Evolutionary conservation across 2,888 invertebrate genomes (phyloP), one percentile per base, ranked within the genome.

Genomic region (Silvanus unidentatus): DNA sequence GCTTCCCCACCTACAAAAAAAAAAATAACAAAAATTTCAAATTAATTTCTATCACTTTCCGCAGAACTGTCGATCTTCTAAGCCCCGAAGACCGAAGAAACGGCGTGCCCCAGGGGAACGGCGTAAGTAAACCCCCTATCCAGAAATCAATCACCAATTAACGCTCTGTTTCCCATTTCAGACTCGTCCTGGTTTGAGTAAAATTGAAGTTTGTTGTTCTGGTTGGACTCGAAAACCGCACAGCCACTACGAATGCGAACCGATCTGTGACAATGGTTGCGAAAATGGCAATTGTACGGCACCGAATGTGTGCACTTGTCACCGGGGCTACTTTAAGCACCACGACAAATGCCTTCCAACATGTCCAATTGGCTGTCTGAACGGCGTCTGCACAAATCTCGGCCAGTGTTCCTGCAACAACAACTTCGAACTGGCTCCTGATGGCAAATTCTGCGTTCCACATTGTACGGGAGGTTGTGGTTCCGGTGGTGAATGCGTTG

Each of bases 161-260:
- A 8, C 11, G 9, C n/a, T 12, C n/a, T 3, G 10, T 16, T 32
- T 32, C 44, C 32, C 41, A 34, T 65, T 67, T 47, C 68, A 81
- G 81, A 76, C 84, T 1, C 73, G 76, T 1, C 70, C 81, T 4
- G 77, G 79, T 14, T 74, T 80, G 58, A 84, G 83, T 60, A 77
- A 77, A 48, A 80, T 85, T 55, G 75, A 81, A 50, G 75, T 81
- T 15, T 88, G 88, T 63, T 88, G 88, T 62, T 76, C 78, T 0
- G 88, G 87, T 11, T 88, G 82, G 68, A 73, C 75, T 48, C 77
- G 80, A 9, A 80, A 82, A 64, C 71, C 74, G 4, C 76, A 77
- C 63, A 77, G 73, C 2, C 74, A 75, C 60, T 58, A 62, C 43
- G 73, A 75, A 41, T 85, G 84, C 60, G 77, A 79, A 35, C 79